Base-by-base conservation (phyloP, 2,888 invertebrate species). In the Orthonevra nobilis region DNA sequence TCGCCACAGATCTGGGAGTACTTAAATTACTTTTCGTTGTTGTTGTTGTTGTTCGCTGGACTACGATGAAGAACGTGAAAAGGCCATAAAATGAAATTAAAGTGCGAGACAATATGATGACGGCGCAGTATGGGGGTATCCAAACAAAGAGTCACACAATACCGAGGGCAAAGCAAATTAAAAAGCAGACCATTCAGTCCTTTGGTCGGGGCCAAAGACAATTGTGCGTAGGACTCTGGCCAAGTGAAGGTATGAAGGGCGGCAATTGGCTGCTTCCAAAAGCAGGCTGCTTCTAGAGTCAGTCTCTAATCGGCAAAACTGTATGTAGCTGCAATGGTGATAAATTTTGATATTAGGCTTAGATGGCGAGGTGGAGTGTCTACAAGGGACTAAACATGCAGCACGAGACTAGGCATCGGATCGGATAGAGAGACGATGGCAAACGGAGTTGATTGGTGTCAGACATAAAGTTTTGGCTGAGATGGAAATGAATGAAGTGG, bases 371-470 rank as follows among this genome's bases (percentile, higher is more conserved):
- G 54, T 30, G 58, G 70, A 44, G 61, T 20, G 44, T 23, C 52
- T 46, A 15, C 38, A 64, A 72, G 77, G 72, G 60, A 60, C n/a
- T n/a, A n/a, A n/a, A n/a, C 38, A 30, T 30, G n/a, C 30, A 36
- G 32, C 32, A 54, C 61, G 40, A 54, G 38, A 50, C 12, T n/a
- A 28, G 58, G 38, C 38, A 56, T 50, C 52, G 20, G 23, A 23
- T 23, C 23, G 23, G 3, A 23, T 23, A 23, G 3, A 23, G 23
- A 23, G 5, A 23, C 23, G 5, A 5, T 81, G 81, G 82, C 79
- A 81, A 73, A 81, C 72, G 81, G 82, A 83, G 83, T 82, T 84
- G 84, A 84, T 83, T 84, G 83, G 82, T 84, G 84, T 83, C 83
- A 83, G 82, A 82, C 81, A 84, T 84, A 84, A 84, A 84, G 81